Evolutionary conservation across 2,113 vertebrate genomes (phyloP), one percentile per base, ranked within the genome.

Genomic region (Bambusicola thoracicus): DNA sequence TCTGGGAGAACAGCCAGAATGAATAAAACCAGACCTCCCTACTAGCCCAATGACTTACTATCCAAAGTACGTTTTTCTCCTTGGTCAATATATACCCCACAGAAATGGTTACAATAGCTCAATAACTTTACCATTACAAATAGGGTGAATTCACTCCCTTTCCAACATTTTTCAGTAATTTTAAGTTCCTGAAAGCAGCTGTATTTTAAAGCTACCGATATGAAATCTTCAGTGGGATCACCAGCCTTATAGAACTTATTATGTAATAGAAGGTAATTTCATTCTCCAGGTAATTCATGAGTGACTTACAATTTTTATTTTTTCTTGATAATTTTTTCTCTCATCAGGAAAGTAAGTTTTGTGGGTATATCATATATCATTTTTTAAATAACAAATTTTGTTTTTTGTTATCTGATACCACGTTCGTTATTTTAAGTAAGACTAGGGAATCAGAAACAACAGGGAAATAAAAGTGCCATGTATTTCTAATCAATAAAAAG

Each of bases 371-470:
- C 36, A 68, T 6, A 13, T 72, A 58, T 78, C 12, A 1, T 74
- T 63, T 73, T 95, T 88, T 67, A 95, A 95, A 83, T 80, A 74
- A 77, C n/a, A 81, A 27, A 56, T 95, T 78, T 85, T 84, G 68
- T n/a, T 51, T 5, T n/a, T 24, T 62, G 75, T 73, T 41, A 89
- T 62, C 18, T 11, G 69, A 81, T 63, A 58, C 2, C 25, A 43
- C 8, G 49, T 38, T 89, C 17, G 43, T 81, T 92, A 81, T 90
- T 82, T 86, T 51, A 67, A 76, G 70, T 22, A 88, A 81, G 44
- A 58, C 40, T 27, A 38, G 29, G 72, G 25, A 93, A 78, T 83
- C 4, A 38, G 53, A 87, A 91, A 34, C 25, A 58, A 46, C 8
- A 43, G 15, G 13, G 30, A 34, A 15, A 58, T 75, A 56, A 34